A percentile compares a stretch with the other conserved stretches of the same genome.
Evolutionary conservation across 2,888 invertebrate species (phyloP).

Genomic region (Acrocera orbiculus): DNA sequence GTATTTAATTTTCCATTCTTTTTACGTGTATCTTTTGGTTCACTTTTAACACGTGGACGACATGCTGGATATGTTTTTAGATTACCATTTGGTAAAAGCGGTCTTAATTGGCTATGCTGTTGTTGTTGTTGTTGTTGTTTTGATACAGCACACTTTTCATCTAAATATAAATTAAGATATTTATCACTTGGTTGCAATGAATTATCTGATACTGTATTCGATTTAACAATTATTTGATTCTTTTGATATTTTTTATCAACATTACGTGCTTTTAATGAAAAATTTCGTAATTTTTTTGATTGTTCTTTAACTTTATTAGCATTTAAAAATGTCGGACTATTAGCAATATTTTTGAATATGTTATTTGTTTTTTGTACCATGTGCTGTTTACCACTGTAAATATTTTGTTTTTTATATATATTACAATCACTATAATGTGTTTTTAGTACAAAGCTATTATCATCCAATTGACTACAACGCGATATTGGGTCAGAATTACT

Average conservation of each 20-base stretch:
- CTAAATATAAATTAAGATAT: constrained; percentile 27
- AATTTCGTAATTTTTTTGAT: constrained; percentile 27
- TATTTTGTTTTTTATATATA: constrained; percentile 20
- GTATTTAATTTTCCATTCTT: constrained; percentile 25
- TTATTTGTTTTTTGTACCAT: constrained; percentile 26
- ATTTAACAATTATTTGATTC: constrained; percentile 26
- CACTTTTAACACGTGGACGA: constrained; percentile 27
- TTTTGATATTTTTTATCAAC: constrained; percentile 20
- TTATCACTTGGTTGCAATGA: constrained; percentile 30
- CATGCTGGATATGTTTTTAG: constrained; percentile 26
- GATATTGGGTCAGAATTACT: constrained; percentile 21
- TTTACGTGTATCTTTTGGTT: constrained; percentile 20
- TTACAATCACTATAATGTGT: constrained; percentile 28
- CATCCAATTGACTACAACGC: constrained; percentile 17
- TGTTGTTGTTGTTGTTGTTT: constrained; percentile 14
- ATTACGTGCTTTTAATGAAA: constrained; percentile 24
- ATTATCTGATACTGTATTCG: constrained; percentile 30
- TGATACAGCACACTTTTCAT: constrained; percentile 22
- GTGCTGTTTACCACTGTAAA: constrained; percentile 5
- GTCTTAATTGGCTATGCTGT: constrained; percentile 1
- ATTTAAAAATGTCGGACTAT: constrained; percentile 29
- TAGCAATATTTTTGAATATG: constrained; percentile 30
- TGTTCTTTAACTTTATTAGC: constrained; percentile 30
- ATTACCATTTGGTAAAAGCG: constrained; percentile 25
- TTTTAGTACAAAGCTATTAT: constrained; percentile 19